phyloP scores from a whole-genome alignment of 1,140 invertebrate species.

The Ceratosolen fusciceps region DNA sequence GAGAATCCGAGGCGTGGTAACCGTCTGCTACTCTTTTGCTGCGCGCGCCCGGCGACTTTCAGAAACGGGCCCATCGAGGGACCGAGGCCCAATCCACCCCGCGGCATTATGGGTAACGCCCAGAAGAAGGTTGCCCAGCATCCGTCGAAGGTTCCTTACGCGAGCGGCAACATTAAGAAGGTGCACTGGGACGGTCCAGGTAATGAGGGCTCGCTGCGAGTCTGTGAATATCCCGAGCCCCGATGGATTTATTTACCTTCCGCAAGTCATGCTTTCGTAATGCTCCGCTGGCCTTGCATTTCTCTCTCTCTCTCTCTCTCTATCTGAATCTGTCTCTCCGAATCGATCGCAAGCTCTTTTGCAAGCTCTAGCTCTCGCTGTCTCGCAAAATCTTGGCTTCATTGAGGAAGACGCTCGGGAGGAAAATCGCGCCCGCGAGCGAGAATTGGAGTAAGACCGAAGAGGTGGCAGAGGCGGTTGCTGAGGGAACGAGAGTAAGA shows the following conservation, averaged over 20 bases:
- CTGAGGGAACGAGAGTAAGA: background rate
- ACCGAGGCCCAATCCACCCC: slow-evolving; percentile 14
- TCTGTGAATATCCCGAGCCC: background rate
- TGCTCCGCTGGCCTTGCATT: background rate
- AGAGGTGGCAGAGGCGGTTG: too few relatives aligned
- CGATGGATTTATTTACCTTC: slow-evolving; percentile 12
- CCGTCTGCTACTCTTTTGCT: slow-evolving; percentile 7
- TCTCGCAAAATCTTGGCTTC: too few relatives aligned
- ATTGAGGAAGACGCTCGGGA: background rate
- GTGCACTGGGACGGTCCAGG: slow-evolving; percentile 66
- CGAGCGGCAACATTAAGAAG: slow-evolving; percentile 56
- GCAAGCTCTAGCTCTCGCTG: background rate
- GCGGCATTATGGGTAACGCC: slow-evolving; percentile 63
- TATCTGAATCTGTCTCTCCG: background rate
- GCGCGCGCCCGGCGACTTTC: background rate
- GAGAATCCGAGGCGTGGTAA: slow-evolving; percentile 15
- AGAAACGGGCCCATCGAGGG: slow-evolving; percentile 28
- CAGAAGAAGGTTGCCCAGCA: slow-evolving; percentile 61
- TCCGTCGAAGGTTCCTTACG: slow-evolving; percentile 54
- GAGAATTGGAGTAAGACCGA: background rate
- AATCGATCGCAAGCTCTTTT: background rate
- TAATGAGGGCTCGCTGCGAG: slow-evolving; percentile 49
- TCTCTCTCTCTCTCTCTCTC: background rate
- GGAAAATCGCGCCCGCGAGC: background rate
- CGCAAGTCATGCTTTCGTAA: background rate